Conservation (phyloP, 2,797 vertebrate species). For the Anguilla pacifica region DNA sequence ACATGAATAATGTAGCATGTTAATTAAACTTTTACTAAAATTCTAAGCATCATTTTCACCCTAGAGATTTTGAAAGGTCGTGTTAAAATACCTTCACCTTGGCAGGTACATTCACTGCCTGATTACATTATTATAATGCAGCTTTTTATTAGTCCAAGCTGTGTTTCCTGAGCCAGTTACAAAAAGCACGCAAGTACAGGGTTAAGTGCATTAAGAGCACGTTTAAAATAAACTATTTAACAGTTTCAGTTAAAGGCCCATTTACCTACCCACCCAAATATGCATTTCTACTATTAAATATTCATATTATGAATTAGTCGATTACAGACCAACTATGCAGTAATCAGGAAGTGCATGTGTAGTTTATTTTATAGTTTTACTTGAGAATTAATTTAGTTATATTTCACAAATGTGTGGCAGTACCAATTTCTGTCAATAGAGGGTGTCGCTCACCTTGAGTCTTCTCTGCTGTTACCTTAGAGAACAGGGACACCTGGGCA, state of each 20-base stretch:
- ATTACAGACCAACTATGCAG: no score
- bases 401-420: background rate
- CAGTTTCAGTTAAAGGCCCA: no score
- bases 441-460: conserved; percentile 76
- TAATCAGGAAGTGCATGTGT: no score
- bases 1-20: background rate
- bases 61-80: background rate
- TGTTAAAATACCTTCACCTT: background rate
- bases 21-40: background rate
- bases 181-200: background rate
- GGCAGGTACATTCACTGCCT: background rate
- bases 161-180: background rate
- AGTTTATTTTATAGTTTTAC: conserved; percentile 3
- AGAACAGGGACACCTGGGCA: conserved; percentile 85
- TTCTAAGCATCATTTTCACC: conserved; percentile 5
- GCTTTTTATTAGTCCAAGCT: background rate
- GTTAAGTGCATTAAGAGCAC: no score
- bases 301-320: no score
- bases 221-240: no score
- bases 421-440: background rate
- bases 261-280: no score
- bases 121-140: background rate
- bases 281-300: no score
- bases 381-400: background rate
- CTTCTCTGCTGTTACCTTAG: conserved; percentile 82